These are phyloP conservation scores for Tragelaphus buxtoni DNA, from an alignment of 2,113 vertebrate species.

Conservation along the genomic window DNA sequence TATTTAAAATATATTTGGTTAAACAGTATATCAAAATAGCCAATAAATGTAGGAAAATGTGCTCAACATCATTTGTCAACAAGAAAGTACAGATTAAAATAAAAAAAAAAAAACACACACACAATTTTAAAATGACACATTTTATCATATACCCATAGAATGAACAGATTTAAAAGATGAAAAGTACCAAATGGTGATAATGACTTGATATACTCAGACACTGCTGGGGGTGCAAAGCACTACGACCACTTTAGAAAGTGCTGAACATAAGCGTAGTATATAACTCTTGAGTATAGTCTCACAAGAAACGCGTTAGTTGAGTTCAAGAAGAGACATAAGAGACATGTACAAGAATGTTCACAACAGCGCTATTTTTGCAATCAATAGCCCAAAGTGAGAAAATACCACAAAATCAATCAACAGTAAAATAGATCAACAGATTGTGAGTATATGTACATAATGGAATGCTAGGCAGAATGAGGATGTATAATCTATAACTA, in stretches of 20 bases:
- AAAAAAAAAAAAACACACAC: not conserved
- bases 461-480: not conserved
- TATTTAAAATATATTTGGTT: not conserved
- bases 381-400: not conserved
- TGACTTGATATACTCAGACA: not conserved
- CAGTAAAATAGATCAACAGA: not conserved
- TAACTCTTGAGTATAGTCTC: not conserved
- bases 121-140: not conserved
- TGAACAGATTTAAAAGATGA: not conserved
- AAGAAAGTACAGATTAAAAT: not conserved
- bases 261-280: not conserved
- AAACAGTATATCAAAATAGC: not conserved
- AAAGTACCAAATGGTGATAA: not conserved
- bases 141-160: not conserved
- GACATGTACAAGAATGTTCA: not conserved
- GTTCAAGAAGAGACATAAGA: not conserved
- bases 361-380: not conserved
- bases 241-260: not conserved
- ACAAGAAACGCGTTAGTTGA: not conserved
- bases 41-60: not conserved
- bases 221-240: not conserved
- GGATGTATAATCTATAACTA: not conserved
- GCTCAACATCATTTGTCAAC: not conserved
- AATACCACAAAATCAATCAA: not conserved
- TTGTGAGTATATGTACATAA: not conserved